These are phyloP conservation scores for Micromussa lordhowensis DNA, from an alignment of 92 coral and sea anemone genomes.

Conservation along the genomic window DNA sequence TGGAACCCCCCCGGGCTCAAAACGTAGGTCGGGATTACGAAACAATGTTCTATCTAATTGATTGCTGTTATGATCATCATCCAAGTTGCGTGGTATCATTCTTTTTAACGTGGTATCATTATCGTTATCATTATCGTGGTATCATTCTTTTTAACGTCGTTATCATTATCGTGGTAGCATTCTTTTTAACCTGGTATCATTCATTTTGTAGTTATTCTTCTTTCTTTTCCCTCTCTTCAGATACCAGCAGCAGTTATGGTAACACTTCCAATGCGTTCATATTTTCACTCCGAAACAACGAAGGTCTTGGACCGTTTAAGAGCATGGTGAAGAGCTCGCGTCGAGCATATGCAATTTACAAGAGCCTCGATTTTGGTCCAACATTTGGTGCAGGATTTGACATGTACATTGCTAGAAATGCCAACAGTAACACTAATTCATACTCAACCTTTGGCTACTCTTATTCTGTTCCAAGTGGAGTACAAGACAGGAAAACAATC, in stretches of 20 bases:
- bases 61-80: too few relatives aligned
- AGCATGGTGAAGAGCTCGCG: neutral
- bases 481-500: neutral
- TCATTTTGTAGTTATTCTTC: too few relatives aligned
- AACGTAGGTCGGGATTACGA: too few relatives aligned
- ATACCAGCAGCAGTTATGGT: neutral
- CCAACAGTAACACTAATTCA: constrained; percentile 2
- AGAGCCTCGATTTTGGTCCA: neutral
- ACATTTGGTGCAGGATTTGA: neutral
- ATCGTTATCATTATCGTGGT: too few relatives aligned
- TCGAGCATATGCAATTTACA: neutral
- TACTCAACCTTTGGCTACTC: neutral
- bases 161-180: too few relatives aligned
- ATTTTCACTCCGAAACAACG: neutral
- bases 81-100: too few relatives aligned
- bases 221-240: too few relatives aligned
- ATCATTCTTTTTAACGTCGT: too few relatives aligned
- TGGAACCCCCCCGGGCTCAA: too few relatives aligned
- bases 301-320: neutral
- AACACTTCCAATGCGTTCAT: neutral
- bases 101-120: too few relatives aligned
- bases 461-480: neutral
- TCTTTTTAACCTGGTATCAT: too few relatives aligned
- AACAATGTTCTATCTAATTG: too few relatives aligned
- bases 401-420: neutral